Base-by-base conservation (phyloP, 2,888 invertebrate species). In the Chesias legatella region DNA sequence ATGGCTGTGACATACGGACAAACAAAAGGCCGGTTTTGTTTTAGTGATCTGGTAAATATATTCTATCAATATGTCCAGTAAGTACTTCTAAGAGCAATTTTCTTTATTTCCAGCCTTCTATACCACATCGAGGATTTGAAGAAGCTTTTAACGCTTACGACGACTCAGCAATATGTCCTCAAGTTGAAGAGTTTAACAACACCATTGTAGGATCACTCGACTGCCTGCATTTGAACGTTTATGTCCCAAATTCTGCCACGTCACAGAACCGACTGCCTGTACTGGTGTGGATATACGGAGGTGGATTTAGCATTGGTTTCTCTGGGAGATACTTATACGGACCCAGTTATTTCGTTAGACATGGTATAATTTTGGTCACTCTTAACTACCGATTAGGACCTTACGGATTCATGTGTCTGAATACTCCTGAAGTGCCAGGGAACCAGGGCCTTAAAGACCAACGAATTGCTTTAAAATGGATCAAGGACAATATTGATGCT, bases 391-490 rank as follows among this genome's bases (percentile, higher is more conserved):
- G 81, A 6, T 7, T 79, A 0, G 76, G 77, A 0, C 67, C 71
- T 0, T 80, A 76, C 32, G 81, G 81, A 1, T 81, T 80, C 34
- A 73, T 80, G 70, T 77, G 77, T 36, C 52, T 79, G 0, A 64
- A 72, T 17, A 67, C 51, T 1, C 58, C 67, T 0, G 58, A 65
- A 8, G 51, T 78, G 7, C 68, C 77, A 0, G 80, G 79, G 0
- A 80, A 80, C 38, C 76, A 78, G 46, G 80, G 78, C 0, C 38
- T 81, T 0, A 80, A 78, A 43, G 80, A 80, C 44, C 79, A 79
- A 49, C 33, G 58, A 3, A 37, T 60, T 25, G 80, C 78, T 1
- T 48, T 80, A 7, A 59, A 64, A 38, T 81, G 79, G 80, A 50
- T 80, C 1, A 76, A 70, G 30, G 48, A 67, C 1, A 73, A 80